Evolutionary conservation across 2,113 vertebrate species (phyloP).

Genomic region (Capra hircus): DNA sequence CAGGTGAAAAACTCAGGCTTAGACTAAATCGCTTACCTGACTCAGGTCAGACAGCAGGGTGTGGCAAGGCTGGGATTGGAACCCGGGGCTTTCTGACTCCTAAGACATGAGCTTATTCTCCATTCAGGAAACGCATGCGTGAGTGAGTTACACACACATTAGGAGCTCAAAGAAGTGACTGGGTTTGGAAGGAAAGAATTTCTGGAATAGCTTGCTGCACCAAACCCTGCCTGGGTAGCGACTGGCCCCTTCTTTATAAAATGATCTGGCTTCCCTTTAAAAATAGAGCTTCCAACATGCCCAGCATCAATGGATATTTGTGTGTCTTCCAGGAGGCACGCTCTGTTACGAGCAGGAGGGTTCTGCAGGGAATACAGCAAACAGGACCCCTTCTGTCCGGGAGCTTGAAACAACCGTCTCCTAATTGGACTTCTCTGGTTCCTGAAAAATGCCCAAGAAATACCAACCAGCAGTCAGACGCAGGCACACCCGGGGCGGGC

Average conservation of each 20-base stretch:
- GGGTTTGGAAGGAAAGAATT: slow-evolving; percentile 1
- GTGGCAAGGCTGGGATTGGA: background rate
- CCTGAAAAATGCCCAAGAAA: background rate
- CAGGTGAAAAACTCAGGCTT: background rate
- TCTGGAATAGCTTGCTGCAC: background rate
- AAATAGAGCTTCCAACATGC: background rate
- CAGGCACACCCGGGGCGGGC: accelerated
- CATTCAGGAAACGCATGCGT: background rate
- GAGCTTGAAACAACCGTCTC: background rate
- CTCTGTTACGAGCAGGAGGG: background rate
- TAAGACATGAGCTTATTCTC: background rate
- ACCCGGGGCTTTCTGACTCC: background rate
- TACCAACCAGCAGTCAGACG: background rate
- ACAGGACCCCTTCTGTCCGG: slow-evolving; percentile 33
- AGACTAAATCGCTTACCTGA: background rate
- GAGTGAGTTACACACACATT: background rate
- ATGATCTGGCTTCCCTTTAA: background rate
- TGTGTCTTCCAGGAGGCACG: background rate
- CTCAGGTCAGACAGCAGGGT: background rate
- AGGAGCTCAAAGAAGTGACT: background rate
- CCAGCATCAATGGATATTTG: background rate
- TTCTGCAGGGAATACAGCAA: background rate
- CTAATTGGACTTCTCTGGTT: background rate
- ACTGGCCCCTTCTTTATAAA: background rate
- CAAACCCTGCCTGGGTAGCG: background rate